Conservation (phyloP, 2,888 invertebrate species). For the Caenorhabditis virilis region DNA sequence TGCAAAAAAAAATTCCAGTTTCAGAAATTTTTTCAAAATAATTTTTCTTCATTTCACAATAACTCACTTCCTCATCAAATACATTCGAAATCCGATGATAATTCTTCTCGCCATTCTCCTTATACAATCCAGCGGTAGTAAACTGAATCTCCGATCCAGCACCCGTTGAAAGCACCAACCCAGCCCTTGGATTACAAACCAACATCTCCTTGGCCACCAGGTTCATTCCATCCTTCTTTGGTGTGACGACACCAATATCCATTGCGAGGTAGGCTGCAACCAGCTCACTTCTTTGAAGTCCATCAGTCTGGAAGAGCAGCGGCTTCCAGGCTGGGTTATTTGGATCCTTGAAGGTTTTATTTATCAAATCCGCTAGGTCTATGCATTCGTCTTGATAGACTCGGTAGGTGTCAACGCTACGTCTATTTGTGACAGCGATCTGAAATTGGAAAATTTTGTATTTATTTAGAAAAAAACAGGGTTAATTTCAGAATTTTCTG, state of each 20-base stretch:
- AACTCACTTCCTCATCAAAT: conserved; percentile 59
- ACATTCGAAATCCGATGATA: conserved; percentile 65
- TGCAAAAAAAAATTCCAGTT: not conserved
- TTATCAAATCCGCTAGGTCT: conserved; percentile 61
- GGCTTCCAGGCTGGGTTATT: conserved; percentile 62
- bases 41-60: too few relatives aligned
- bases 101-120: conserved; percentile 59
- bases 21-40: too few relatives aligned
- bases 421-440: conserved; percentile 68
- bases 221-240: conserved; percentile 68
- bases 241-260: conserved; percentile 68
- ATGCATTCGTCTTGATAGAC: conserved; percentile 68
- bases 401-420: conserved; percentile 68
- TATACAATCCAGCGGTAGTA: conserved; percentile 64
- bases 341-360: conserved; percentile 47
- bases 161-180: conserved; percentile 65
- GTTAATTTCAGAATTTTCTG: too few relatives aligned
- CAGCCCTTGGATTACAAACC: conserved; percentile 66
- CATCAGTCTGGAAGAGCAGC: conserved; percentile 67
- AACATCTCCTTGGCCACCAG: conserved; percentile 68
- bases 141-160: conserved; percentile 68
- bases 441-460: too few relatives aligned
- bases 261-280: conserved; percentile 68
- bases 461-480: too few relatives aligned
- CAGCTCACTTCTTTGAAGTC: conserved; percentile 61